These are phyloP conservation scores for Ips typographus DNA, from an alignment of 1,140 invertebrate genomes.

Conservation along the genomic window DNA sequence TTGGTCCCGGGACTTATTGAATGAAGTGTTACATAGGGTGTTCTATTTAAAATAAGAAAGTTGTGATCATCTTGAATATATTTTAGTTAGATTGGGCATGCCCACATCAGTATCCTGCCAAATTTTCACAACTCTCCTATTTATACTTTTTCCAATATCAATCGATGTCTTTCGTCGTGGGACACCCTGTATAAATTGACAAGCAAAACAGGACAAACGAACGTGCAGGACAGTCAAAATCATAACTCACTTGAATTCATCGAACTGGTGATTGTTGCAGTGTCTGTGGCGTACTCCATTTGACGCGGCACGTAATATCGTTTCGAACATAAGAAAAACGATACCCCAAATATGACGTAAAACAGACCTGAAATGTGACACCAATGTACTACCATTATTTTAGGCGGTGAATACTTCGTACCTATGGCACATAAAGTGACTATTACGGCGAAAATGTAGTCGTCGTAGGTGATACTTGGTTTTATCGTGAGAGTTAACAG, in stretches of 20 bases:
- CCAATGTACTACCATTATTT: constrained; percentile 2
- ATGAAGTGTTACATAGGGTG: too few relatives aligned
- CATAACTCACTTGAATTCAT: constrained; percentile 25
- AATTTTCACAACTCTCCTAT: too few relatives aligned
- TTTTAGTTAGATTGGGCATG: too few relatives aligned
- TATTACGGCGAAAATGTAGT: constrained; percentile 64
- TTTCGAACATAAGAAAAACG: constrained; percentile 54
- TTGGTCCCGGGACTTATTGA: too few relatives aligned
- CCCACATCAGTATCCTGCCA: too few relatives aligned
- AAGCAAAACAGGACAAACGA: too few relatives aligned
- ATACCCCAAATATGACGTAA: constrained; percentile 59
- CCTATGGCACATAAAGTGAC: constrained; percentile 52
- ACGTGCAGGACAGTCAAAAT: background rate
- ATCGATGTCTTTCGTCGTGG: too few relatives aligned
- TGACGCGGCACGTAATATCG: constrained; percentile 44
- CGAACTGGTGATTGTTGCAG: constrained; percentile 21
- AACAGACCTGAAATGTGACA: constrained; percentile 53
- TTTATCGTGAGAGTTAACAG: constrained; percentile 57
- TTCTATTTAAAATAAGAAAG: too few relatives aligned
- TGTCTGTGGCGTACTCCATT: constrained; percentile 44
- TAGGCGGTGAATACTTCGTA: constrained; percentile 6
- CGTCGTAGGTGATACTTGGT: constrained; percentile 61
- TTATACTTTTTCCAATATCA: too few relatives aligned
- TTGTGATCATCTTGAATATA: too few relatives aligned
- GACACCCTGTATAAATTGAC: too few relatives aligned